Evolutionary conservation across 2,113 vertebrate genomes (phyloP), one percentile per base, ranked within the genome.

Genomic region (Mesoclemmys tuberculata): DNA sequence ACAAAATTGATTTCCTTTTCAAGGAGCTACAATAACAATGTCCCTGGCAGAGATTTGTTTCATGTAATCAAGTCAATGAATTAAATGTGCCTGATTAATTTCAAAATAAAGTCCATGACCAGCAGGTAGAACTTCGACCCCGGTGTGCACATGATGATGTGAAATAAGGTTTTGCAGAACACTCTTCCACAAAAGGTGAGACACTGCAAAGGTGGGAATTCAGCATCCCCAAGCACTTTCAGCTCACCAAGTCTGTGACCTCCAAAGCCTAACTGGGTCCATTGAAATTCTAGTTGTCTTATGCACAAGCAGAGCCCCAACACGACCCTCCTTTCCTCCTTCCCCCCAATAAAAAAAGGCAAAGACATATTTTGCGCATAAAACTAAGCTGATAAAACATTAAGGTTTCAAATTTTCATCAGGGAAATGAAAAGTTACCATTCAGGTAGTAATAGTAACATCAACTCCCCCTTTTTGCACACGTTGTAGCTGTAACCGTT

Each of bases 401-500:
- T 56, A 48, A 61, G 48, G 31, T 84, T 55, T 61, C 52, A 80
- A 86, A 77, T 44, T 8, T 44, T 52, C 24, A 2, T 4, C 77
- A 78, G 5, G 71, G 89, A 55, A 85, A 92, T 19, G n/a, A 51
- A 74, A 29, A 38, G 26, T 55, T 51, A 6, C 6, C 5, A 35
- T 68, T 90, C 31, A 90, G 51, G 31, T 71, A 64, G n/a, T 38
- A 19, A 2, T 4, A 9, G 41, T 81, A n/a, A 3, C 64, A 29
- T 5, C 93, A 87, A 18, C 92, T 92, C 31, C 31, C 35, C 51
- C 61, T 61, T 8, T 16, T 49, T 46, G n/a, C 26, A 38, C 38
- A 2, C 3, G 3, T 0, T 85, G 38, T 29, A 41, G 44, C 12
- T 41, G 24, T 2, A 92, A 26, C 2, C 1, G n/a, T 79, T 44